phyloP scores from a whole-genome alignment of 2,113 vertebrate species.

The Eonycteris spelaea region DNA sequence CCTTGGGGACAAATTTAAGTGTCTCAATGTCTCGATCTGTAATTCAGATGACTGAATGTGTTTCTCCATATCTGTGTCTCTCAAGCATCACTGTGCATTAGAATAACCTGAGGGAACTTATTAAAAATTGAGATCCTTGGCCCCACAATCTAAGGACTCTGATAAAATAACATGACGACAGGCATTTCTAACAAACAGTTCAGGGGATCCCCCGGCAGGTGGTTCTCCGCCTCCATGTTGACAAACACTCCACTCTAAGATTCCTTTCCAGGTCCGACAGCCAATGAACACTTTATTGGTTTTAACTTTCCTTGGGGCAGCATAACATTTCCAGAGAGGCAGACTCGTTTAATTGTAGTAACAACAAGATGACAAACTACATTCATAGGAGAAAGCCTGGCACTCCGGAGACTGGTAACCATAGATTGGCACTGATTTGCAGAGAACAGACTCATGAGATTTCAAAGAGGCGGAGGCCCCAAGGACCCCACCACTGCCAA shows the following conservation, averaged over 20 bases:
- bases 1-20: not conserved
- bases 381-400: not conserved
- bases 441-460: not conserved
- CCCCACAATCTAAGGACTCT: not conserved
- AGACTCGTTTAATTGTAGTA: not conserved
- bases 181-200: too few species aligned
- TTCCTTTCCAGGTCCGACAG: not conserved
- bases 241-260: not conserved
- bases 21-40: not conserved
- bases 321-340: not conserved
- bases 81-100: not conserved
- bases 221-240: not conserved
- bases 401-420: not conserved
- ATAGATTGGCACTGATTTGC: not conserved
- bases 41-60: not conserved
- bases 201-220: rapidly evolving
- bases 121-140: not conserved
- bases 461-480: not conserved
- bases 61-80: not conserved
- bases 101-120: not conserved
- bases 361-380: not conserved
- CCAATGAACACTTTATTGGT: not conserved
- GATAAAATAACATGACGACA: not conserved
- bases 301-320: not conserved
- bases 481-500: not conserved